phyloP scores from a whole-genome alignment of 2,797 vertebrate genomes.

The Syngnathus rostellatus region DNA sequence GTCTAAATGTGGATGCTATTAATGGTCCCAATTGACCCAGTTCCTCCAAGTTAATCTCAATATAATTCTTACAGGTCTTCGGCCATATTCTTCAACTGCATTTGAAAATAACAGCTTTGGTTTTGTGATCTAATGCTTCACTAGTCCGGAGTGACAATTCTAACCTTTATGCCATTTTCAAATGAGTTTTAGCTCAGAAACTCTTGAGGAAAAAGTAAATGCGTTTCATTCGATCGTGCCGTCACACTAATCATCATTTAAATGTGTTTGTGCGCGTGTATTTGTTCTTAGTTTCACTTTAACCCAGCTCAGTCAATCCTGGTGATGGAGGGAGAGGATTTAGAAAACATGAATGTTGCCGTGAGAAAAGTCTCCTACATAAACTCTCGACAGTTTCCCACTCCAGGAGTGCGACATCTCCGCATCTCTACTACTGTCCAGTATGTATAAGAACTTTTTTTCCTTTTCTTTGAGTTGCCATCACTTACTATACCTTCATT shows the following conservation, averaged over 20 bases:
- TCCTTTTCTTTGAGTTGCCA: neutral
- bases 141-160: too few relatives aligned
- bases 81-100: neutral
- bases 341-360: conserved; percentile 84
- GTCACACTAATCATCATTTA: neutral
- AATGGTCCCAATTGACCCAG: neutral
- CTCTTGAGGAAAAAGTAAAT: neutral
- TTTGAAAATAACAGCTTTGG: neutral
- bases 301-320: conserved; percentile 92
- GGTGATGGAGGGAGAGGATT: conserved; percentile 93
- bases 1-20: neutral
- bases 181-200: neutral
- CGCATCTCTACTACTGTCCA: conserved; percentile 87
- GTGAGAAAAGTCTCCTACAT: conserved; percentile 93
- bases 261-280: neutral
- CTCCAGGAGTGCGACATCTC: conserved; percentile 77
- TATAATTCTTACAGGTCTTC: neutral
- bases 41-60: neutral
- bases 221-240: neutral
- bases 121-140: neutral
- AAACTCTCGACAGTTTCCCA: conserved; percentile 92
- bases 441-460: conserved; percentile 61
- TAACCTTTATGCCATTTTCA: neutral
- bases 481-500: neutral
- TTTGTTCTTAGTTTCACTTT: conserved; percentile 81